Conservation (phyloP, 2,888 invertebrate species). For the Spilosoma lubricipeda region DNA sequence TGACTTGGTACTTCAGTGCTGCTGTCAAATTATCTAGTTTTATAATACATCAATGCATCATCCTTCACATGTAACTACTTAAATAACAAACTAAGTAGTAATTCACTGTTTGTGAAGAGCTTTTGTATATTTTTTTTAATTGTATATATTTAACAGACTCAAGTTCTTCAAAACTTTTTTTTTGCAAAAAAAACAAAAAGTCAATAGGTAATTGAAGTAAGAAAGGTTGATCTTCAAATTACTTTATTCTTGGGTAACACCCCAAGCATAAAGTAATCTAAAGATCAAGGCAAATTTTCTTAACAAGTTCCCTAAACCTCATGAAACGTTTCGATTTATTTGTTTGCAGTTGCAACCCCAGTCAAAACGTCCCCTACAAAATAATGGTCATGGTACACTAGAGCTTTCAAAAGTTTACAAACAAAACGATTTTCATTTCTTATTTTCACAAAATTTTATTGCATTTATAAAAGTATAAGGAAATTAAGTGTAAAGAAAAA, state of each 20-base stretch:
- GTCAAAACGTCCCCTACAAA: slow-evolving; percentile 48
- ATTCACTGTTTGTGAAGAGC: too few relatives aligned
- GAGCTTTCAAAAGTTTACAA: slow-evolving; percentile 5
- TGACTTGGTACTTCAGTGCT: background rate
- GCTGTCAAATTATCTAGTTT: slow-evolving; percentile 16
- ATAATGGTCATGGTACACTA: slow-evolving; percentile 41
- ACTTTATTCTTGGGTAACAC: background rate
- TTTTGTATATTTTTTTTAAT: too few relatives aligned
- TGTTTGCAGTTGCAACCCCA: slow-evolving; percentile 57
- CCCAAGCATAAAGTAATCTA: slow-evolving; percentile 53
- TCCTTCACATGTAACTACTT: too few relatives aligned
- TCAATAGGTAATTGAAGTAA: background rate
- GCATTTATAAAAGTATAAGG: too few relatives aligned
- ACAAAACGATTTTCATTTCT: background rate
- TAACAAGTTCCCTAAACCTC: slow-evolving; percentile 41
- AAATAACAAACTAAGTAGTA: too few relatives aligned
- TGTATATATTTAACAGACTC: background rate
- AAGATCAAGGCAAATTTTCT: slow-evolving; percentile 48
- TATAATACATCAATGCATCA: slow-evolving; percentile 3
- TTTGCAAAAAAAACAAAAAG: background rate
- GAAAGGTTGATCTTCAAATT: background rate
- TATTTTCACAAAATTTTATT: too few relatives aligned
- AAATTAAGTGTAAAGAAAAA: too few relatives aligned
- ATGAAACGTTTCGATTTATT: slow-evolving; percentile 55
- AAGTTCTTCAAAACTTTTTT: background rate